phyloP scores from a whole-genome alignment of 2,113 vertebrate species.

The Solenodon paradoxus region DNA sequence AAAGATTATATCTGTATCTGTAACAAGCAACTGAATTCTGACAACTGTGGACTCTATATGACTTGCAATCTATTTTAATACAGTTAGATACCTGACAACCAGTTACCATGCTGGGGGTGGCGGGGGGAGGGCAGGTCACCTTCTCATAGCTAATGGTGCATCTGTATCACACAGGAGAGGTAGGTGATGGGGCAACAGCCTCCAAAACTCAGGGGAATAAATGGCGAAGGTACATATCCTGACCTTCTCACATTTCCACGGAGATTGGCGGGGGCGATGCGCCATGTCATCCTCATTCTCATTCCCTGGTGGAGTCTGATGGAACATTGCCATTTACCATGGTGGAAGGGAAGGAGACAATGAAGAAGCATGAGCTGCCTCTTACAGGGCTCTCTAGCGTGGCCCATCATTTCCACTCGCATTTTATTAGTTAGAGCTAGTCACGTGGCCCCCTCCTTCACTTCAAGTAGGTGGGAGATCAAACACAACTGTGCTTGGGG shows the following conservation, averaged over 20 bases:
- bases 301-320: neutral
- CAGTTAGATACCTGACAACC: neutral
- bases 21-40: neutral
- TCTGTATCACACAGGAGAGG: neutral
- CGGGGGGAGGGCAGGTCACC: no score
- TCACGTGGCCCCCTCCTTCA: neutral
- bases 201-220: neutral
- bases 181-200: neutral
- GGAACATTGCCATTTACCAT: neutral
- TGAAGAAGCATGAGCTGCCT: fast-evolving
- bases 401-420: neutral
- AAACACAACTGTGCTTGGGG: neutral
- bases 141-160: neutral
- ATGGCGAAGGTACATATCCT: neutral
- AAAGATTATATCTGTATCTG: neutral
- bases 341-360: neutral
- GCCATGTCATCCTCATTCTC: neutral
- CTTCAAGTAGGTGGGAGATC: neutral
- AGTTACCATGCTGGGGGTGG: no score
- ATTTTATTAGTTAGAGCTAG: neutral
- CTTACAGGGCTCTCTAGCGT: neutral
- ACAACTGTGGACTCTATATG: neutral
- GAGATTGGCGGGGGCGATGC: neutral
- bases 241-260: neutral
- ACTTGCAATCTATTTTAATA: neutral